Base-by-base conservation (phyloP, 2,113 vertebrate genomes). In the Takifugu flavidus region DNA sequence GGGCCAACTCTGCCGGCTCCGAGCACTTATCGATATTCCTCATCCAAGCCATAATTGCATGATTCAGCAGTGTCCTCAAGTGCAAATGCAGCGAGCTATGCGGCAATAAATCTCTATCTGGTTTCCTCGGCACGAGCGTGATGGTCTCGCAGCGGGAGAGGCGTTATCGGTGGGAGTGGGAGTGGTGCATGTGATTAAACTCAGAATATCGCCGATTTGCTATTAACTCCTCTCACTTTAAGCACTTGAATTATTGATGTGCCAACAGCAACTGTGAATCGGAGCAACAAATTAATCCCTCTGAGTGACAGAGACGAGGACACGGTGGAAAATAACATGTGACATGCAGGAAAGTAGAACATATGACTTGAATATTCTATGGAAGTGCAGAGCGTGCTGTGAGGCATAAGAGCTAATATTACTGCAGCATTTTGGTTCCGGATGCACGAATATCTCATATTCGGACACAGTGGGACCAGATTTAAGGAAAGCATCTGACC, bases 31-130 rank as follows among this genome's bases (percentile, higher is more conserved):
- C 72, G 45, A 80, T 79, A 66, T 83, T 72, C 59, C 73, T 58
- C 74, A 62, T 79, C 78, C 74, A 72, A 77, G 72, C 70, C 53
- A 70, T 82, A 82, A 86, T 83, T 83, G 82, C 80, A 73, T 80
- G 83, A 84, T 80, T 86, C 82, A 86, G 77, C 85, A 82, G 67
- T 79, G 72, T 77, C 76, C 71, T 83, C 65, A 82, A 78, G 75
- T 67, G 70, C 72, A 78, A 81, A 81, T 42, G 68, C 70, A 65
- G 58, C 27, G 14, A 63, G 65, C 58, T 72, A 62, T 70, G 71
- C 59, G 59, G 46, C 54, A 51, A 67, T 74, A 68, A 83, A 83
- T 82, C 71, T 74, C 65, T 64, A 57, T 34, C 26, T 29, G 45
- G 47, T 65, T 53, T 64, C 61, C 44, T 59, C 27, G 5, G 31